A percentile compares a stretch with the other conserved stretches of the same genome.
phyloP scores from a whole-genome alignment of 2,113 vertebrate species.

The Podarcis muralis region DNA sequence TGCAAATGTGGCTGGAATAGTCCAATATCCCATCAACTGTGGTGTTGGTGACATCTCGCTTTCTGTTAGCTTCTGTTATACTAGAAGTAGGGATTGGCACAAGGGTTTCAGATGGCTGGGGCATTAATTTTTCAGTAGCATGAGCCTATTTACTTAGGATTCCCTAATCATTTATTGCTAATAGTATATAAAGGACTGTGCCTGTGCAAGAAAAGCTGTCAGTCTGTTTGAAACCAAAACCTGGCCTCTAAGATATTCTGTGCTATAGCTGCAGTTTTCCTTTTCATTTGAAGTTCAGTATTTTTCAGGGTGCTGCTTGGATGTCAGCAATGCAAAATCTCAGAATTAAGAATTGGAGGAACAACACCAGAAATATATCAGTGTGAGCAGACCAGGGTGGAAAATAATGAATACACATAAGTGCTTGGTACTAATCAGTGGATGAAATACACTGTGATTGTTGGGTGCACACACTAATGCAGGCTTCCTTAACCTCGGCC shows the following conservation, averaged over 20 bases:
- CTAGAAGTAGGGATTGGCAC: neutral
- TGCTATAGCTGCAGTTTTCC: fast-evolving
- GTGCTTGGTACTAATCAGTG: neutral
- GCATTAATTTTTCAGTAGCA: neutral
- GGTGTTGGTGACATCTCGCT: neutral
- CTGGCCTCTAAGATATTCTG: neutral
- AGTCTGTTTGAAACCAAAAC: neutral
- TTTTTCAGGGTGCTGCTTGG: fast-evolving
- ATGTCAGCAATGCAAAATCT: fast-evolving
- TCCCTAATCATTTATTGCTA: neutral
- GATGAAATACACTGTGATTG: no score
- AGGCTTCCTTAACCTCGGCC: no score
- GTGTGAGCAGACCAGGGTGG: neutral
- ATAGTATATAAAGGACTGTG: neutral
- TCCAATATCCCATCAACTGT: neutral
- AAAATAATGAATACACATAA: neutral
- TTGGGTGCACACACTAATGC: neutral
- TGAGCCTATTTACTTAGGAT: neutral
- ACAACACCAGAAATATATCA: neutral
- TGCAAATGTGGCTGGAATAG: slow-evolving; percentile 7
- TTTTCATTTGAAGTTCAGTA: fast-evolving
- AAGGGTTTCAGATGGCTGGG: neutral
- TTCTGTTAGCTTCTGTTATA: neutral
- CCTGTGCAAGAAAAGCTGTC: neutral
- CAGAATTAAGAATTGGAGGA: neutral